phyloP scores from a whole-genome alignment of 2,797 vertebrate species.

The Argya squamiceps region DNA sequence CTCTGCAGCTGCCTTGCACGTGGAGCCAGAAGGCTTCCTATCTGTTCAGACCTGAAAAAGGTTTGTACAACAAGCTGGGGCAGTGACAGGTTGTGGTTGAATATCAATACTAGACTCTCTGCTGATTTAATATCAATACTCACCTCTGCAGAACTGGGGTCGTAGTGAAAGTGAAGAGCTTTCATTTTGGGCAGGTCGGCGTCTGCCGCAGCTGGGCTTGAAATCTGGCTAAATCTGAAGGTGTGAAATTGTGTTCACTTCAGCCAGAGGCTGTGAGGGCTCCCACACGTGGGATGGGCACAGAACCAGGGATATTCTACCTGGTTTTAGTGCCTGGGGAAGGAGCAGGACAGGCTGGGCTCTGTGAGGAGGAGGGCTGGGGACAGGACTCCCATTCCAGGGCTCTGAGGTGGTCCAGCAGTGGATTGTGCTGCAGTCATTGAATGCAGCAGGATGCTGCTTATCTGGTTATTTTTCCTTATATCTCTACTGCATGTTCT shows the following conservation, averaged over 20 bases:
- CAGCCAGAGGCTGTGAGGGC: neutral
- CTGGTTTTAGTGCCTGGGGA: neutral
- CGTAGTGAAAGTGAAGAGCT: neutral
- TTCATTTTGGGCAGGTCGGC: neutral
- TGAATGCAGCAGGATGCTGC: neutral
- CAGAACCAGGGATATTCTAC: neutral
- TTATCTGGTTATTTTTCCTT: neutral
- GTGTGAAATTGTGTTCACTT: neutral
- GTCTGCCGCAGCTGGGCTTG: neutral
- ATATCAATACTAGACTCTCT: neutral
- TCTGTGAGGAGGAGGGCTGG: neutral
- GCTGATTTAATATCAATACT: neutral
- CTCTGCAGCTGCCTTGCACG: neutral
- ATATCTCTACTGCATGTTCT: accelerated
- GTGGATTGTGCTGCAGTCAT: neutral
- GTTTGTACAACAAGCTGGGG: neutral
- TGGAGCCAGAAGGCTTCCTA: neutral
- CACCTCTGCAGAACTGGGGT: neutral
- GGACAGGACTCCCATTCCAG: accelerated
- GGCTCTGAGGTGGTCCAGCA: neutral
- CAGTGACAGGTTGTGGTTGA: neutral
- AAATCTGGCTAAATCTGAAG: neutral
- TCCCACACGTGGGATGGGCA: accelerated
- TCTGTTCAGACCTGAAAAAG: neutral
- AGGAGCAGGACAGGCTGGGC: neutral